Conservation (phyloP, 2,113 vertebrate species). For the Castor canadensis region DNA sequence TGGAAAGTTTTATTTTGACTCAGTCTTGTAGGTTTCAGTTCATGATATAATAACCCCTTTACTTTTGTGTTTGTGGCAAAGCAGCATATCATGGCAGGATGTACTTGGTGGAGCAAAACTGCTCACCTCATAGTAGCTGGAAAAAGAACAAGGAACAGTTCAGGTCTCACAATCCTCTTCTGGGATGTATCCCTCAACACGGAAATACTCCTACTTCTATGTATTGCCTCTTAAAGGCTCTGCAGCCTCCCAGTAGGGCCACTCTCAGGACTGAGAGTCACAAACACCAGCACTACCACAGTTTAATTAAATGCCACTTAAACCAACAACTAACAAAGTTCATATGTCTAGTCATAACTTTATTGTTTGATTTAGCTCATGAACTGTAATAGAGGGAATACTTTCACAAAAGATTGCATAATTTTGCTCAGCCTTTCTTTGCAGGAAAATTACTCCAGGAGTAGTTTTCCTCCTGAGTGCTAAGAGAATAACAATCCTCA, state of each 20-base stretch:
- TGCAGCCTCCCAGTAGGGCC: background rate
- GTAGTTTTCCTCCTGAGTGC: background rate
- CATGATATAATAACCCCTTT: background rate
- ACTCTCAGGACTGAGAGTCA: too few species aligned
- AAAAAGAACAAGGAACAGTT: background rate
- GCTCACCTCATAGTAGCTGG: fast-evolving
- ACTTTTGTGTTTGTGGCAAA: background rate
- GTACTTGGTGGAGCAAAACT: background rate
- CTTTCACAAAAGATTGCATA: background rate
- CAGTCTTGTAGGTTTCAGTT: background rate
- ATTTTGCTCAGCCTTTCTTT: background rate
- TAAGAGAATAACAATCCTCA: background rate
- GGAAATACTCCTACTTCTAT: background rate
- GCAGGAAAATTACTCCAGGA: background rate
- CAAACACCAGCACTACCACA: too few species aligned
- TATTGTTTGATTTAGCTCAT: background rate
- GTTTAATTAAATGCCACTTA: too few species aligned
- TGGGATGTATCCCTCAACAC: background rate
- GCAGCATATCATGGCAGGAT: too few species aligned
- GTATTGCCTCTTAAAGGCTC: background rate
- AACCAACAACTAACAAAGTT: background rate
- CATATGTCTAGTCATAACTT: background rate
- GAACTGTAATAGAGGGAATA: background rate
- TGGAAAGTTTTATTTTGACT: background rate
- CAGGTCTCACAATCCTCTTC: too few species aligned